Conservation (phyloP, 2,888 invertebrate species). For the Orthosia cruda region DNA sequence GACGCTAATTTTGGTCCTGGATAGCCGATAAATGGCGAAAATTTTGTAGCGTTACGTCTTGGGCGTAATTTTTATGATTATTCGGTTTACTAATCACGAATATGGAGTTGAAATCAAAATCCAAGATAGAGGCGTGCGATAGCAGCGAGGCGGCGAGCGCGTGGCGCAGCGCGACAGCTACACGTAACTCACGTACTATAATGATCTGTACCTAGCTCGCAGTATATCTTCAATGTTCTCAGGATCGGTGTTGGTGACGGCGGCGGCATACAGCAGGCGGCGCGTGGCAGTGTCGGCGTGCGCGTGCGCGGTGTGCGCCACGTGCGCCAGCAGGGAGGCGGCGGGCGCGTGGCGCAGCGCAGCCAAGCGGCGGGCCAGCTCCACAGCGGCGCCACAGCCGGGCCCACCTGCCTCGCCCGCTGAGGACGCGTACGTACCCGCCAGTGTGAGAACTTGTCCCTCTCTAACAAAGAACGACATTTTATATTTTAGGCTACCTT, state of each 20-base stretch:
- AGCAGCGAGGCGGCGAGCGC: constrained; percentile 71
- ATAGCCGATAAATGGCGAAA: too few species aligned
- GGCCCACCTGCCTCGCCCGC: constrained; percentile 76
- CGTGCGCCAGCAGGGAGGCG: constrained; percentile 73
- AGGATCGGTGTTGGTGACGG: constrained; percentile 70
- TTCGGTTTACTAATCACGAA: too few species aligned
- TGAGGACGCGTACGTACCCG: constrained; percentile 72
- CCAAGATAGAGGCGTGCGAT: constrained; percentile 52
- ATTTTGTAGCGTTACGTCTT: too few species aligned
- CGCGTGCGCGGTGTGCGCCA: constrained; percentile 75
- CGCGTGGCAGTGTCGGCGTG: constrained; percentile 77
- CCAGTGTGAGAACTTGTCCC: constrained; percentile 79
- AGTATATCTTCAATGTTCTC: constrained; percentile 74
- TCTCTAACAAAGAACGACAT: not conserved
- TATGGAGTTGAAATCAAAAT: too few species aligned
- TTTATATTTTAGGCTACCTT: not conserved
- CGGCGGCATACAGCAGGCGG: constrained; percentile 79
- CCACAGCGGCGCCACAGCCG: constrained; percentile 76
- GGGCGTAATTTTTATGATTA: too few species aligned
- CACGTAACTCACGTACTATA: not conserved
- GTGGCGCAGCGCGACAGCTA: constrained; percentile 71
- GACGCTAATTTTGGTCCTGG: too few species aligned
- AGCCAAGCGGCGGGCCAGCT: constrained; percentile 76
- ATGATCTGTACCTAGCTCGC: constrained; percentile 70
- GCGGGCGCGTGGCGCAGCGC: constrained; percentile 74